Evolutionary conservation across 2,888 invertebrate genomes (phyloP).

Genomic region (Buathra laborator): DNA sequence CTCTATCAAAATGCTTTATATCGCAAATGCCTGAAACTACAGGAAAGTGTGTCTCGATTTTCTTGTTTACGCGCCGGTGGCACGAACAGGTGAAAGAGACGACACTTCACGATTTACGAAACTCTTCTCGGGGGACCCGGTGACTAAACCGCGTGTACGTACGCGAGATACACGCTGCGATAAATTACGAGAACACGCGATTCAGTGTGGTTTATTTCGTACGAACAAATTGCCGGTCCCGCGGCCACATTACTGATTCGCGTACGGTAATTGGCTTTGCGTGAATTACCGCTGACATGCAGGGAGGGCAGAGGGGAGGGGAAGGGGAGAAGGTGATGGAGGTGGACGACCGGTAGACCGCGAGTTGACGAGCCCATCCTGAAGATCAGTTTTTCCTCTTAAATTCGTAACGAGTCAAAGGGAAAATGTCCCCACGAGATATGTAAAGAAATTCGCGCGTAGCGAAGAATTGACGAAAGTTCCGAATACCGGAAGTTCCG

Average conservation of each 20-base stretch:
- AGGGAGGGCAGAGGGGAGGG: background rate
- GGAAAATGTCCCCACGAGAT: slow-evolving; percentile 4
- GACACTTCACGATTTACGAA: slow-evolving; percentile 23
- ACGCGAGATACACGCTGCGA: slow-evolving; percentile 44
- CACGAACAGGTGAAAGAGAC: slow-evolving; percentile 7
- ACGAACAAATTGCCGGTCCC: slow-evolving; percentile 71
- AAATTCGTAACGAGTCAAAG: background rate
- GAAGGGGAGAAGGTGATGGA: background rate
- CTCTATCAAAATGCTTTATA: background rate
- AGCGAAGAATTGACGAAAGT: background rate
- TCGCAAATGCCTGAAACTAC: no score
- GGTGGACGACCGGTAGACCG: background rate
- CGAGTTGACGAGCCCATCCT: slow-evolving; percentile 69
- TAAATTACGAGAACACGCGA: slow-evolving; percentile 70
- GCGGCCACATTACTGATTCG: slow-evolving; percentile 66
- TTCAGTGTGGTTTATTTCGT: slow-evolving; percentile 50
- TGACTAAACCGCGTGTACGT: slow-evolving; percentile 15
- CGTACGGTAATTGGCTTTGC: slow-evolving; percentile 69
- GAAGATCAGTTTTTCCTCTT: slow-evolving; percentile 14
- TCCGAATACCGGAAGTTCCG: background rate
- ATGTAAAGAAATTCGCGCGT: background rate
- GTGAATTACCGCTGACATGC: slow-evolving; percentile 70
- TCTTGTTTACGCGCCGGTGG: background rate
- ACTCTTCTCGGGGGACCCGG: background rate
- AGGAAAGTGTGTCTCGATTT: background rate